Conservation (phyloP, 2,888 invertebrate genomes). For the Orthonevra nobilis region DNA sequence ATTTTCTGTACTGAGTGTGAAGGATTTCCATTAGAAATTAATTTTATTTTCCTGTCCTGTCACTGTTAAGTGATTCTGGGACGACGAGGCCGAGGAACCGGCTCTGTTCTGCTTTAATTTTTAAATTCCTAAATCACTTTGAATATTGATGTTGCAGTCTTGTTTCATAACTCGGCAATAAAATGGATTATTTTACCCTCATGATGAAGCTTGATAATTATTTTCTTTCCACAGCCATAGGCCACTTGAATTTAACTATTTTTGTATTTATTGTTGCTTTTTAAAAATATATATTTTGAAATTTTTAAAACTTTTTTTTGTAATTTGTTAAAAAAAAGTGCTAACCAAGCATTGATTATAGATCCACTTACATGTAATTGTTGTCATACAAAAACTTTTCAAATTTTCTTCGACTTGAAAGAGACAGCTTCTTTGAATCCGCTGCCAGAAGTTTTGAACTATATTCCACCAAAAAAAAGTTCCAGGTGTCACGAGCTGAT, state of each 20-base stretch:
- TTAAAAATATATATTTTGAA: no score
- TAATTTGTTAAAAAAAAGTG: no score
- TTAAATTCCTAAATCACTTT: neutral
- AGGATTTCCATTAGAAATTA: neutral
- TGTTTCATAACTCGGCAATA: neutral
- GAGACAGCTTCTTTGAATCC: no score
- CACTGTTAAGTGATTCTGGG: neutral
- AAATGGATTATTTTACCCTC: neutral
- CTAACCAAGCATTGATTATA: no score
- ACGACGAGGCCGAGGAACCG: neutral
- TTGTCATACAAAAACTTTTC: no score
- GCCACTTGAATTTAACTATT: neutral
- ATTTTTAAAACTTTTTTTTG: no score
- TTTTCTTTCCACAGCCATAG: neutral
- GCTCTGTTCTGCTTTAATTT: neutral
- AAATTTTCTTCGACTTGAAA: no score
- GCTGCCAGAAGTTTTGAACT: no score
- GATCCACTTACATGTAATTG: no score
- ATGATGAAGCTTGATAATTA: neutral
- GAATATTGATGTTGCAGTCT: neutral
- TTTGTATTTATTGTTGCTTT: neutral
- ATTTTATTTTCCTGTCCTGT: neutral
- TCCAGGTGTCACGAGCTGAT: no score
- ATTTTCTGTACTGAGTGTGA: neutral
- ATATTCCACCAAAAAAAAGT: no score